Base-by-base conservation (phyloP, 2,113 vertebrate genomes). In the Oncorhynchus keta region DNA sequence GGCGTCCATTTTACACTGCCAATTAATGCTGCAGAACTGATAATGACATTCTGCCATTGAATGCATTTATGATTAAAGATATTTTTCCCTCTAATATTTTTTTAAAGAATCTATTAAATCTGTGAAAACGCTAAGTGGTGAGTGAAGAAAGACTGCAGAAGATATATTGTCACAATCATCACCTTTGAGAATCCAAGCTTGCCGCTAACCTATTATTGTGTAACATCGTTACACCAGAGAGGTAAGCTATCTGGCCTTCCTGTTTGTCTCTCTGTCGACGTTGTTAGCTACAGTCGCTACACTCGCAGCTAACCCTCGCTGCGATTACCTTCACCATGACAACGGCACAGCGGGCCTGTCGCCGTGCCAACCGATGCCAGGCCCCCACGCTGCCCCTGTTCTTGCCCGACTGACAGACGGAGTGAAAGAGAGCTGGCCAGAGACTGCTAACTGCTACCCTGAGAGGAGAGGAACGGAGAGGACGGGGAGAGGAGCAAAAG, bases 401-500 rank as follows among this genome's bases (percentile, higher is more conserved):
- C 76, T 85, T 18, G 83, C 69, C 70, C 81, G 35, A 16, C 26
- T 55, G 55, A 80, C 72, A 83, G 81, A 87, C 78, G 74, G 75
- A 68, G 28, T 22, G 18, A 74, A 30, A 65, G 72, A 65, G 61
- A 65, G 35, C 20, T 72, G 68, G 86, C 76, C 73, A 73, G 32
- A 68, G 74, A 82, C 81, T 65, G 71, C 77, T 88, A 84, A 86
- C 88, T 84, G 79, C 72, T 79, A 49, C 68, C 68, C 68, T 24
- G 39, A 12, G 20, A 22, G 18, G 39, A 70, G 39, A 22, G 39
- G 20, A 18, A 9, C 1, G 2, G 35, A 39, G 39, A 26, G 35
- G 83, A 85, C 89, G 79, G 39, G 88, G 88, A 81, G 74, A 85
- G 86, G 88, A 89, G 83, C 82, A 83, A 57, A 57, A 59, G 83